A percentile compares a stretch with the other conserved stretches of the same genome.
Evolutionary conservation across 1,140 invertebrate genomes (phyloP).

Genomic region (Nebria ingens): DNA sequence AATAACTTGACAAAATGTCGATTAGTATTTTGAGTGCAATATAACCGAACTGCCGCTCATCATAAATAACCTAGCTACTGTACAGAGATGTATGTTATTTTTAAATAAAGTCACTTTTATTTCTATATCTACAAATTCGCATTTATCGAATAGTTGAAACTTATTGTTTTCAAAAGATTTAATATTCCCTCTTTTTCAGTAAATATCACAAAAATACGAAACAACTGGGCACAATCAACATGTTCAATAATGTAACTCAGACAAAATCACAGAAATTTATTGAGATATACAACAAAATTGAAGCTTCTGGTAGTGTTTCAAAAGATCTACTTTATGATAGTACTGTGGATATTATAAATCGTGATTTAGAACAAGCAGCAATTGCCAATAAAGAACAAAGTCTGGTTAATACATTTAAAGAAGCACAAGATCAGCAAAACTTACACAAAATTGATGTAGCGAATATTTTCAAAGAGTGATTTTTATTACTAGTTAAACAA

Average conservation of each 20-base stretch:
- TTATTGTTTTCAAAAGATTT: conserved; percentile 12
- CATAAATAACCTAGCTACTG: background rate
- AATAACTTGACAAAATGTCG: conserved; percentile 6
- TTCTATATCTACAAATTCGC: too few species aligned
- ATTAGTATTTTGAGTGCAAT: background rate
- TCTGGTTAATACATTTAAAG: conserved; percentile 27
- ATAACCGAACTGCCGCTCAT: background rate
- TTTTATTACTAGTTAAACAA: conserved; percentile 1
- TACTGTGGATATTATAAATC: conserved; percentile 34
- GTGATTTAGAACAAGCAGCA: conserved; percentile 16
- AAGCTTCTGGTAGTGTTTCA: conserved; percentile 35
- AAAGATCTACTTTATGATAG: conserved; percentile 37
- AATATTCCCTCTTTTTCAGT: too few species aligned
- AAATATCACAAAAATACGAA: conserved; percentile 48
- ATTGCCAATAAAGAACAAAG: conserved; percentile 14
- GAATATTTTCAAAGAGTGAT: conserved; percentile 25
- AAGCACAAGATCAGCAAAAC: conserved; percentile 20
- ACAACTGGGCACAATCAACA: conserved; percentile 38
- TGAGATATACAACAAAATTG: conserved; percentile 43
- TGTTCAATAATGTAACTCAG: conserved; percentile 35
- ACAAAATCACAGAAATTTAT: conserved; percentile 49
- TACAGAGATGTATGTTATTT: conserved; percentile 7
- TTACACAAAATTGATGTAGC: conserved; percentile 17
- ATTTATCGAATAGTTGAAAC: too few species aligned
- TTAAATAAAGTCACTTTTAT: background rate